phyloP scores from a whole-genome alignment of 1,140 invertebrate genomes.

The Orius laevigatus region DNA sequence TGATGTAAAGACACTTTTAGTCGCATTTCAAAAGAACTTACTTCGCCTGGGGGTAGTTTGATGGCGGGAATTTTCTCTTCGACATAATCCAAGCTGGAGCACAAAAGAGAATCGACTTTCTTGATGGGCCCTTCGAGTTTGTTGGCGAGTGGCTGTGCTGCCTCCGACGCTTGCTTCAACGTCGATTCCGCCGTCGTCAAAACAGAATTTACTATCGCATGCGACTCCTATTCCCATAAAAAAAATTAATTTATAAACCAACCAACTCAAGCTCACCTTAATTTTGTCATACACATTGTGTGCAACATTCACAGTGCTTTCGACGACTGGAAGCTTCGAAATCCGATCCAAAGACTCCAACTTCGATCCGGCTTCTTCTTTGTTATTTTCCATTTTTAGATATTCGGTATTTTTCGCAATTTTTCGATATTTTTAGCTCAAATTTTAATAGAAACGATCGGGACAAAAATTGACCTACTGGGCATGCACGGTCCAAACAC shows the following conservation, averaged over 20 bases:
- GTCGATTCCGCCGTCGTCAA: conserved; percentile 12
- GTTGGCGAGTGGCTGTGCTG: conserved; percentile 22
- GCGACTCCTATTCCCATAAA: conserved; percentile 7
- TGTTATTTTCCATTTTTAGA: too few relatives aligned
- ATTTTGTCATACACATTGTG: conserved; percentile 11
- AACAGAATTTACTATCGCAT: conserved; percentile 7
- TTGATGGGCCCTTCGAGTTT: conserved; percentile 30
- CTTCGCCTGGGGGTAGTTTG: conserved; percentile 27
- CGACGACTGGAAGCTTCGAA: conserved; percentile 13
- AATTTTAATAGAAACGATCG: too few relatives aligned
- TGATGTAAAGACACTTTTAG: too few relatives aligned
- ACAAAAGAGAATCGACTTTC: conserved; percentile 30
- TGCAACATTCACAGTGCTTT: conserved; percentile 8
- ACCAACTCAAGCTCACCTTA: conserved; percentile 7
- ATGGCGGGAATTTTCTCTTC: conserved; percentile 33
- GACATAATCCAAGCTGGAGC: conserved; percentile 31
- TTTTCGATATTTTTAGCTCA: too few relatives aligned
- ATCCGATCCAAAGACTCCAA: conserved; percentile 7
- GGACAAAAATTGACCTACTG: too few relatives aligned
- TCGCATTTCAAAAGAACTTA: conserved; percentile 12
- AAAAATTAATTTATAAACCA: neutral
- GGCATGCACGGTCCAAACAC: too few relatives aligned
- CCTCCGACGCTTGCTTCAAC: conserved; percentile 21
- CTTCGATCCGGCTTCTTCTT: too few relatives aligned
- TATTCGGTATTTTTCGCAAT: too few relatives aligned